Evolutionary conservation across 2,888 invertebrate genomes (phyloP).

Genomic region (Calliopum simillimum): DNA sequence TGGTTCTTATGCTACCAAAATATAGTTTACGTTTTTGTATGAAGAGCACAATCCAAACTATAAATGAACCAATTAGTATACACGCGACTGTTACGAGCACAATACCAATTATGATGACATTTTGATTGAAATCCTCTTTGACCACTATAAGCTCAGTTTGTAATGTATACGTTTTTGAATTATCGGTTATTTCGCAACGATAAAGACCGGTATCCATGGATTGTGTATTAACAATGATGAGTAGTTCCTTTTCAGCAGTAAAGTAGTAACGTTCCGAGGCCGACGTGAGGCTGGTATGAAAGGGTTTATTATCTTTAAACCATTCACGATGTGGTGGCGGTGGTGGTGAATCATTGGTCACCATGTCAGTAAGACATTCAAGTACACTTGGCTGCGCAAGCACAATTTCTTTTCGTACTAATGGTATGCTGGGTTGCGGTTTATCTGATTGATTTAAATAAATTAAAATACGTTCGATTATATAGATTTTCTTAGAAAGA

Average conservation of each 20-base stretch:
- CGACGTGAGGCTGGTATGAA: slow-evolving; percentile 68
- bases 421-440: slow-evolving; percentile 84
- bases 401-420: slow-evolving; percentile 77
- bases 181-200: slow-evolving; percentile 90
- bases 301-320: slow-evolving; percentile 83
- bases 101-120: slow-evolving; percentile 76
- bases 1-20: slow-evolving; percentile 34
- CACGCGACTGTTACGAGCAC: slow-evolving; percentile 91
- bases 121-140: slow-evolving; percentile 54
- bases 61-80: slow-evolving; percentile 90
- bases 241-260: slow-evolving; percentile 86
- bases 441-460: slow-evolving; percentile 73
- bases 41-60: slow-evolving; percentile 77
- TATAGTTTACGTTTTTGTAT: slow-evolving; percentile 55
- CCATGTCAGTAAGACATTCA: slow-evolving; percentile 76
- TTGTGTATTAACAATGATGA: slow-evolving; percentile 87
- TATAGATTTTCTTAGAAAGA: too few relatives aligned
- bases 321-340: slow-evolving; percentile 70
- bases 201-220: slow-evolving; percentile 85
- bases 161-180: slow-evolving; percentile 55
- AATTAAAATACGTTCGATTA: neutral
- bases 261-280: slow-evolving; percentile 81
- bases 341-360: slow-evolving; percentile 73
- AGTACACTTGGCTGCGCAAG: slow-evolving; percentile 88
- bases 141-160: slow-evolving; percentile 58